Base-by-base conservation (phyloP, 2,888 invertebrate genomes). In the Dione juno region DNA sequence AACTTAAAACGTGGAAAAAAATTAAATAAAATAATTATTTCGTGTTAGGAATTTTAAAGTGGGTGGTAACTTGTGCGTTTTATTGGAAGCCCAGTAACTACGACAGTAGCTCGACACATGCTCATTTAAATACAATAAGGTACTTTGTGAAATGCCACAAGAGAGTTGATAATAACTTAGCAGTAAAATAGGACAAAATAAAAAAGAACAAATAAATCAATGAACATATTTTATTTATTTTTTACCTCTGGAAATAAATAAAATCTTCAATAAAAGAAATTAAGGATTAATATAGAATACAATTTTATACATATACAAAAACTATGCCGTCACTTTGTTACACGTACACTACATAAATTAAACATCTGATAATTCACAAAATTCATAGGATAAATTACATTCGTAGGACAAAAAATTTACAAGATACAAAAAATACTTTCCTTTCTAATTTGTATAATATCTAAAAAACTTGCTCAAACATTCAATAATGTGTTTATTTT, bases 231-330 rank as follows among this genome's bases (percentile, higher is more conserved):
- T 87, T 80, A 85, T 87, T 79, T 82, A 82, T 83, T 80, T 83
- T 81, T 82, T 83, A 82, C 66, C 75, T 81, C 77, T 80, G 77
- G 77, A 81, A 82, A 84, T 84, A 90, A 90, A 90, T 88, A 87
- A 88, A 84, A 85, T 83, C 78, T 81, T 83, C 82, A 84, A 84
- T 82, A 83, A 87, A 86, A 88, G 84, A 80, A 78, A 77, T 83
- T 84, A 80, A 80, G 80, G 82, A 84, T 78, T 81, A 78, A 82
- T 84, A 82, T 80, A 79, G 79, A 79, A 80, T 83, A 85, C 80
- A 84, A 80, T 81, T 86, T 82, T 84, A 83, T 80, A 80, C 79
- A 80, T 74, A 66, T 52, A 67, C 16, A 57, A 45, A 69, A 52
- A 35, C 11, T 61, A 66, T 59, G 43, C 45, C 41, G 2, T 16